Percentiles rank a stretch among this genome's conserved stretches.
phyloP scores from a whole-genome alignment of 2,797 vertebrate genomes.

The Phalanger gymnotis region DNA sequence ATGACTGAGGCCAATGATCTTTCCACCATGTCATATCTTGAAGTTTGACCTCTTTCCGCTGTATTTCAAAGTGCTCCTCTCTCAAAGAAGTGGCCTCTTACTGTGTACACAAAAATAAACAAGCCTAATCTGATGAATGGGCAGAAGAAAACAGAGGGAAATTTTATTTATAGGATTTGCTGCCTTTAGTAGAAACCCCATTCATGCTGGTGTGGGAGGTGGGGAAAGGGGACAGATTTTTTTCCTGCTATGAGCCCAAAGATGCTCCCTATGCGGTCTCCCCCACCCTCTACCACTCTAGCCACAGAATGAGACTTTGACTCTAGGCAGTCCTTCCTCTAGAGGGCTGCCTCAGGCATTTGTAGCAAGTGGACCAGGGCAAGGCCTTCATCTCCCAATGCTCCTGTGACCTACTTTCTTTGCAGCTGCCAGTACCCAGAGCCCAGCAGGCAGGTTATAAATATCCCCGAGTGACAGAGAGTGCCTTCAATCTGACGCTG shows the following conservation, averaged over 20 bases:
- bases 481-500: constrained; percentile 38
- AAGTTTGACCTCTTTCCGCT: background rate
- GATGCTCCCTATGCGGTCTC: background rate
- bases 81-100: background rate
- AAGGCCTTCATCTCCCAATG: constrained; percentile 25
- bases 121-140: background rate
- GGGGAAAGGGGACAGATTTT: background rate
- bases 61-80: background rate
- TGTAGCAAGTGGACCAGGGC: background rate
- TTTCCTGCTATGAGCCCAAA: background rate
- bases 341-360: background rate
- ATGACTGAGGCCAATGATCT: background rate
- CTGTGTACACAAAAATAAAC: background rate
- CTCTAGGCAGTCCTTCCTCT: background rate
- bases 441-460: constrained; percentile 71
- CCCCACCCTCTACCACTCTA: background rate
- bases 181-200: background rate
- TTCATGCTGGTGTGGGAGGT: background rate
- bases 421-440: constrained; percentile 8
- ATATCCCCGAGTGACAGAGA: constrained; percentile 69
- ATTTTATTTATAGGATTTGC: background rate
- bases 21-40: background rate
- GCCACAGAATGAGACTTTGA: background rate
- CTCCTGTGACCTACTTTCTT: constrained; percentile 72
- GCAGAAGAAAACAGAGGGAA: background rate